Percentiles rank a stretch among this genome's conserved stretches.
Conservation (phyloP, 2,888 invertebrate species). For the Conistra vaccinii region DNA sequence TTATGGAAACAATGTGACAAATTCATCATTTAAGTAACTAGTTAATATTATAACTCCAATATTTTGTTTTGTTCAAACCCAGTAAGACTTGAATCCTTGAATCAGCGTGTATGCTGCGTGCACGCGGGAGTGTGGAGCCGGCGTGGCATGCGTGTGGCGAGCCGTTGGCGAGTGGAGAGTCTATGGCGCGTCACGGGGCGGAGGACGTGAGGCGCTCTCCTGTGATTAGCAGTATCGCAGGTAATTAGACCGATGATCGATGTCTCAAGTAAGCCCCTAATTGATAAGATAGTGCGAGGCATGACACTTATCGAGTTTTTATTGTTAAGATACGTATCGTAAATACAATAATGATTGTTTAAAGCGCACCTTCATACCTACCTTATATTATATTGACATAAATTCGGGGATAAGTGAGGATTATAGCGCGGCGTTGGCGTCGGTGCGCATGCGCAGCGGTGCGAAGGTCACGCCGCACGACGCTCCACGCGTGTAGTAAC, state of each 20-base stretch:
- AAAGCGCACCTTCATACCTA: slow-evolving; percentile 64
- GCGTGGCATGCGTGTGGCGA: not conserved
- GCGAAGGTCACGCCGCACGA: slow-evolving; percentile 43
- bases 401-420: slow-evolving; percentile 69
- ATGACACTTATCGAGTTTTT: slow-evolving; percentile 79
- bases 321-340: slow-evolving; percentile 78
- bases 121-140: not conserved
- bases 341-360: slow-evolving; percentile 73
- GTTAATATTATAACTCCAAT: not conserved
- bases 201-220: slow-evolving; percentile 25
- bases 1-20: not conserved
- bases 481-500: not conserved
- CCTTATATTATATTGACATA: slow-evolving; percentile 62
- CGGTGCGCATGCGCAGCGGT: slow-evolving; percentile 18
- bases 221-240: slow-evolving; percentile 69
- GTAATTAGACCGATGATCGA: slow-evolving; percentile 89
- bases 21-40: not conserved
- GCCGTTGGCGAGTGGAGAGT: not conserved
- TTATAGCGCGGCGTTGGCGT: slow-evolving; percentile 40
- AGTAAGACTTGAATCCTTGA: not conserved
- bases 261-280: slow-evolving; percentile 83
- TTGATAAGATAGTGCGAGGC: slow-evolving; percentile 80
- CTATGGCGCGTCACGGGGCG: not conserved
- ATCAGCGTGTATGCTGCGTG: not conserved
- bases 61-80: not conserved